Evolutionary conservation across 2,113 vertebrate species (phyloP).

Genomic region (Epinephelus fuscoguttatus): DNA sequence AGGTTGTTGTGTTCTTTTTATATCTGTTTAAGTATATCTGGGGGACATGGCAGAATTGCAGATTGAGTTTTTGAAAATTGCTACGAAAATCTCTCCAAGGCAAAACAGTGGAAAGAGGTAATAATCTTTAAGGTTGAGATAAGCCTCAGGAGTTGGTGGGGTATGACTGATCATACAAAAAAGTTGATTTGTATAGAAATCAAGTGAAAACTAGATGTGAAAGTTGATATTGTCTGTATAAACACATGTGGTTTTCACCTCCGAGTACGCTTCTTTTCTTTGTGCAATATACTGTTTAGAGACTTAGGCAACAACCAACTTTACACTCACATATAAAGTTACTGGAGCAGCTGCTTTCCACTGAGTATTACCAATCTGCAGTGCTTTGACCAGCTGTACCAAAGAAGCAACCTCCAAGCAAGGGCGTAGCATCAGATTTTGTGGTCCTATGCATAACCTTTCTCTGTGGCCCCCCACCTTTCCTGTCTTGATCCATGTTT

Average conservation of each 20-base stretch:
- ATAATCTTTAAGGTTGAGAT: slow-evolving; percentile 7
- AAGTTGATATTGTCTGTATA: not conserved
- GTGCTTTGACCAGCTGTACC: not conserved
- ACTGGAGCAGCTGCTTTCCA: not conserved
- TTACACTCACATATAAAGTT: not conserved
- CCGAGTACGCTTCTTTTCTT: not conserved
- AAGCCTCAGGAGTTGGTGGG: not conserved
- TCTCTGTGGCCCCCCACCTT: too few species aligned
- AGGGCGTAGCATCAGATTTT: too few species aligned
- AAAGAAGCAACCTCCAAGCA: too few species aligned
- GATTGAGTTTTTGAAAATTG: slow-evolving; percentile 39
- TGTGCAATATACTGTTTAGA: too few species aligned
- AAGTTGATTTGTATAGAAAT: slow-evolving; percentile 3
- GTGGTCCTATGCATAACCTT: too few species aligned
- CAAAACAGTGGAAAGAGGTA: slow-evolving; percentile 6
- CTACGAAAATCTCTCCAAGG: slow-evolving; percentile 18
- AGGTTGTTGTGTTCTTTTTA: slow-evolving; percentile 11
- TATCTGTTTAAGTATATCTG: slow-evolving; percentile 27
- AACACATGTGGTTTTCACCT: not conserved
- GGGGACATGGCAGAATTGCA: slow-evolving; percentile 29
- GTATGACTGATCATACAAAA: not conserved
- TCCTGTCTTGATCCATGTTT: too few species aligned
- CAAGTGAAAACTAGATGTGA: slow-evolving; percentile 8
- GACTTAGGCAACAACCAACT: not conserved
- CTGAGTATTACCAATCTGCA: not conserved